Conservation (phyloP, 1,140 invertebrate genomes). For the Palaemon carinicauda region DNA sequence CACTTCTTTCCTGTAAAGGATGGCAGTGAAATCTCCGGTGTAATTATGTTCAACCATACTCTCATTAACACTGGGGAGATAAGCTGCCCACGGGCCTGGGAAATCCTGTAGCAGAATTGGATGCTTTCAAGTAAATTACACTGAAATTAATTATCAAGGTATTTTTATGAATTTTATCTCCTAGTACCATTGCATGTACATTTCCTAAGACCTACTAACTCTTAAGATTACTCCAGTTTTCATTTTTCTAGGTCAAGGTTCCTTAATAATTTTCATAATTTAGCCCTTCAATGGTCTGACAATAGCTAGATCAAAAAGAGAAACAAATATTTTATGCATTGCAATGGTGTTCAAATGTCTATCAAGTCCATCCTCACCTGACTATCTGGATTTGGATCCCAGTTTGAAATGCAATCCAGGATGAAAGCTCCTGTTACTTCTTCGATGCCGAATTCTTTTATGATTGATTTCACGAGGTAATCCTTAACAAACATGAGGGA, state of each 20-base stretch:
- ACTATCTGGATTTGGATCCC: constrained; percentile 62
- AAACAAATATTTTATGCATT: too few relatives aligned
- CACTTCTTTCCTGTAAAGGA: constrained; percentile 62
- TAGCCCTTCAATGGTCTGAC: too few relatives aligned
- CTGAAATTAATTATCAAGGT: too few relatives aligned
- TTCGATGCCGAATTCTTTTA: constrained; percentile 52
- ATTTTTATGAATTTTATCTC: too few relatives aligned
- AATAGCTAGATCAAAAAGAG: too few relatives aligned
- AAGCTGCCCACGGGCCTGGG: constrained; percentile 60
- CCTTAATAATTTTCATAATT: too few relatives aligned
- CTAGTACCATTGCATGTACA: background rate
- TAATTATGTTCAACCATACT: constrained; percentile 61
- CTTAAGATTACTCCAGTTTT: too few relatives aligned
- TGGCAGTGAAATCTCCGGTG: constrained; percentile 65
- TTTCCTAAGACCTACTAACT: too few relatives aligned
- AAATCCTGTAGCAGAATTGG: constrained; percentile 49
- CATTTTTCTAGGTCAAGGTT: too few relatives aligned
- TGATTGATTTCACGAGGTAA: constrained; percentile 61
- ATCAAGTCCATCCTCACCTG: too few relatives aligned
- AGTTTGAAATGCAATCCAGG: constrained; percentile 66
- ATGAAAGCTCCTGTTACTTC: constrained; percentile 65
- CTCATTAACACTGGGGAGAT: constrained; percentile 60
- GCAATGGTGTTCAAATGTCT: too few relatives aligned
- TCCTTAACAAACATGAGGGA: constrained; percentile 66
- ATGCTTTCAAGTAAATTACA: too few relatives aligned